These are phyloP conservation scores for Rhynchomys soricoides DNA, from an alignment of 2,113 vertebrate species.

Conservation along the genomic window DNA sequence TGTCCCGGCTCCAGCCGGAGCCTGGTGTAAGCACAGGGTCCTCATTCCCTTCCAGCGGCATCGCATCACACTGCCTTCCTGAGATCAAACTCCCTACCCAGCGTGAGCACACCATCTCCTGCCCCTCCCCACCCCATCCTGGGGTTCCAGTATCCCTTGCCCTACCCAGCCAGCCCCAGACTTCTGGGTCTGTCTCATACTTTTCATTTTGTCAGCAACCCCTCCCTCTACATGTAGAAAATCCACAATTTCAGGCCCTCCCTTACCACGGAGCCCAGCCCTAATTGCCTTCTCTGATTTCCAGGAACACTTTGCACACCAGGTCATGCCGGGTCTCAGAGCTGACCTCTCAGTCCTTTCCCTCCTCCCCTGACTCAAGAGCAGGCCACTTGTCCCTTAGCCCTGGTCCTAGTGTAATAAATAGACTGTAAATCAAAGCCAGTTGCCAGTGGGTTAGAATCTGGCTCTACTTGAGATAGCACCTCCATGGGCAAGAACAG, in stretches of 20 bases:
- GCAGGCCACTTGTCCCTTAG: fast-evolving
- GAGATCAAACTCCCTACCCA: not conserved
- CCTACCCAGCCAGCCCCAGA: not conserved
- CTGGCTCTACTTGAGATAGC: not conserved
- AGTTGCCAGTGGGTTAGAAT: not conserved
- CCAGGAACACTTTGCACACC: not conserved
- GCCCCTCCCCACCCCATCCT: too few relatives aligned
- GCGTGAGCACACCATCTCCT: not conserved
- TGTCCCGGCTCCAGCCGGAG: not conserved
- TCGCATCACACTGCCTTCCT: not conserved
- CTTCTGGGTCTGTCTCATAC: not conserved
- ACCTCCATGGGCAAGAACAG: not conserved
- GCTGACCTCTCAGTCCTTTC: too few relatives aligned
- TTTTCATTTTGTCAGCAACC: not conserved
- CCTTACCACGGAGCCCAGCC: fast-evolving
- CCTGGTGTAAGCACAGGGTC: not conserved
- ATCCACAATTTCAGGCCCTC: not conserved
- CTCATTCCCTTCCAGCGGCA: not conserved
- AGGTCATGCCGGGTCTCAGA: not conserved
- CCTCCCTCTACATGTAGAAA: not conserved
- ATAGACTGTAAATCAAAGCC: not conserved
- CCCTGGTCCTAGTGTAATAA: not conserved
- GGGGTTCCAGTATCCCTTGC: not conserved
- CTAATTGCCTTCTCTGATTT: not conserved
- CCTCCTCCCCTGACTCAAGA: not conserved